Evolutionary conservation across 2,113 vertebrate genomes (phyloP).

Genomic region (Turnix velox): DNA sequence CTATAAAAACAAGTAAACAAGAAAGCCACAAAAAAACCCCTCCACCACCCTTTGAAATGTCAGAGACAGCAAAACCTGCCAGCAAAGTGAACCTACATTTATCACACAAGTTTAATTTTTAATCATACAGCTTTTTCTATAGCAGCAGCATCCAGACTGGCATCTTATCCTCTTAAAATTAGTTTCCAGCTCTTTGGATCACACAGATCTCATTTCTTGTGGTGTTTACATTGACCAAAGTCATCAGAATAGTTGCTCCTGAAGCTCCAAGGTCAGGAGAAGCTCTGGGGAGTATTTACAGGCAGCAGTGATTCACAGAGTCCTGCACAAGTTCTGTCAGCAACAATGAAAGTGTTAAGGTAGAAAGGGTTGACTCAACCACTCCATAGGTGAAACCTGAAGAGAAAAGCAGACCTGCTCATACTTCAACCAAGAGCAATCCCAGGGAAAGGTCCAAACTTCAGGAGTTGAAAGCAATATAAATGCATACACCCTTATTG

Average conservation of each 20-base stretch:
- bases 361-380: not conserved
- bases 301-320: not conserved
- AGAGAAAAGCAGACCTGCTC: not conserved
- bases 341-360: not conserved
- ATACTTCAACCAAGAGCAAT: accelerated
- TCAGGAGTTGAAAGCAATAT: not conserved
- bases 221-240: not conserved
- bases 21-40: not conserved
- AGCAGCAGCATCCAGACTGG: not conserved
- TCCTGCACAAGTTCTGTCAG: not conserved
- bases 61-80: not conserved
- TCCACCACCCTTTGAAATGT: not conserved
- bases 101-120: not conserved
- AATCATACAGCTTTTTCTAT: not conserved
- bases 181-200: not conserved
- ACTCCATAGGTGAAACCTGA: not conserved
- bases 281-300: not conserved
- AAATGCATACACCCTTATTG: not conserved
- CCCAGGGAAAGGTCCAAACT: not conserved
- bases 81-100: not conserved
- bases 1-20: not conserved
- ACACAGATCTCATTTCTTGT: not conserved
- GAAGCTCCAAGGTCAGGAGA: not conserved
- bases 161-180: not conserved
- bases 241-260: not conserved